phyloP scores from a whole-genome alignment of 1,140 invertebrate genomes.

The Agraylea sexmaculata region DNA sequence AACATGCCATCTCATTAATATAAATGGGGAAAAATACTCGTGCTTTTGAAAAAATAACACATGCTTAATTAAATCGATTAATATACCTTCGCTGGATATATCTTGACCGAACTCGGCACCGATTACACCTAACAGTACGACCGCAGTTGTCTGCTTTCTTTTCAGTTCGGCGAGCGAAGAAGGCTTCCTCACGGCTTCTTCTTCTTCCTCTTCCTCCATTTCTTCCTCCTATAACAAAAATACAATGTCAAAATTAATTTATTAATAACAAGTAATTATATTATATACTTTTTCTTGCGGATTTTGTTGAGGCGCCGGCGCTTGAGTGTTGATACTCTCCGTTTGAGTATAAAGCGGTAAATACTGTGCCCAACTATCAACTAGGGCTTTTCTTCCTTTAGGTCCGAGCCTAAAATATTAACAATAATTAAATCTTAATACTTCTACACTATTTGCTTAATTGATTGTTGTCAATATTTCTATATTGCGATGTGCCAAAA shows the following conservation, averaged over 20 bases:
- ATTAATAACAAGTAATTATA: slow-evolving; percentile 6
- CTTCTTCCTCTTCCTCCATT: slow-evolving; percentile 77
- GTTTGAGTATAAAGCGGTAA: slow-evolving; percentile 77
- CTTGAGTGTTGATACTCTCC: slow-evolving; percentile 49
- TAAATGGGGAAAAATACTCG: slow-evolving; percentile 1
- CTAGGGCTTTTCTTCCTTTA: slow-evolving; percentile 81
- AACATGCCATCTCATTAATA: neutral
- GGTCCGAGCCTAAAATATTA: slow-evolving; percentile 57
- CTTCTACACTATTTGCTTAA: neutral
- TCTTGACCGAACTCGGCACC: slow-evolving; percentile 96
- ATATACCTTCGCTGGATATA: slow-evolving; percentile 50
- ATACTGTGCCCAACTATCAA: slow-evolving; percentile 92
- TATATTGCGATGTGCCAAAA: no score
- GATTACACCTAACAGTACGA: slow-evolving; percentile 92
- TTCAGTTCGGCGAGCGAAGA: slow-evolving; percentile 79
- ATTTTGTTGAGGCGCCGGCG: slow-evolving; percentile 35
- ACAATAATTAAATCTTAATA: neutral
- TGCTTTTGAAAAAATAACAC: neutral
- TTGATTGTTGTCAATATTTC: neutral
- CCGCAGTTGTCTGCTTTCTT: slow-evolving; percentile 91
- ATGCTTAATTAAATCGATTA: neutral
- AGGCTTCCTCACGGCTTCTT: slow-evolving; percentile 64
- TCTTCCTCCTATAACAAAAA: slow-evolving; percentile 42
- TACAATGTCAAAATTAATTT: slow-evolving; percentile 5
- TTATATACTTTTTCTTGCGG: slow-evolving; percentile 15